Base-by-base conservation (phyloP, 2,797 vertebrate genomes). In the Limnodromus scolopaceus region DNA sequence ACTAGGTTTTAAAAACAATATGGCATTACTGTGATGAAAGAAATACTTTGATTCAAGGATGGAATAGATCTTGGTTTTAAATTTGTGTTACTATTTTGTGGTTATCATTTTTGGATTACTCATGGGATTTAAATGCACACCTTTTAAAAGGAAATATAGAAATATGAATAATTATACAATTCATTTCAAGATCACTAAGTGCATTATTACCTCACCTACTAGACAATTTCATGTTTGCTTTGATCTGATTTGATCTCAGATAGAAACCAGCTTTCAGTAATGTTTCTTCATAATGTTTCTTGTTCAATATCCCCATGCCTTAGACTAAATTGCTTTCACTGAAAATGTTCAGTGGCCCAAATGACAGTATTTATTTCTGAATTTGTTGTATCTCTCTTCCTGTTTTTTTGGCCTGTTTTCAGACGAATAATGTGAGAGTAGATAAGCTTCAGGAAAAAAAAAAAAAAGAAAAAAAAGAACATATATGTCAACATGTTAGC, bases 211-310 rank as follows among this genome's bases (percentile, higher is more conserved):
- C 13, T 91, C 38, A 60, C 55, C 30, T 54, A 41, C 45, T 71
- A 84, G 58, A 63, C 7, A 68, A 4, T 86, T 93, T 89, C n/a
- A 22, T 92, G 61, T 78, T 89, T 93, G 7, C 36, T 92, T 90
- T 95, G 72, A 92, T 96, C 34, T 15, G 20, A 22, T 93, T 84
- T 75, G 82, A 91, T 93, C 51, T 71, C 41, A 91, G 41, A 92
- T 46, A 93, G 53, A 28, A 92, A 76, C 19, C n/a, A 68, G 22
- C 77, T 87, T 82, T 94, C 36, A 75, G 49, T 58, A 74, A 43
- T 54, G 12, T 49, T 27, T 77, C 10, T 91, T 85, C 45, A 45
- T 74, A 68, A 84, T 28, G 10, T 64, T 94, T 95, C 51, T 71
- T 91, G 80, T 92, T 87, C 69, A 90, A 11, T 89, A 84, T 93